phyloP scores from a whole-genome alignment of 2,797 vertebrate genomes.

The Gallinago solitaria region DNA sequence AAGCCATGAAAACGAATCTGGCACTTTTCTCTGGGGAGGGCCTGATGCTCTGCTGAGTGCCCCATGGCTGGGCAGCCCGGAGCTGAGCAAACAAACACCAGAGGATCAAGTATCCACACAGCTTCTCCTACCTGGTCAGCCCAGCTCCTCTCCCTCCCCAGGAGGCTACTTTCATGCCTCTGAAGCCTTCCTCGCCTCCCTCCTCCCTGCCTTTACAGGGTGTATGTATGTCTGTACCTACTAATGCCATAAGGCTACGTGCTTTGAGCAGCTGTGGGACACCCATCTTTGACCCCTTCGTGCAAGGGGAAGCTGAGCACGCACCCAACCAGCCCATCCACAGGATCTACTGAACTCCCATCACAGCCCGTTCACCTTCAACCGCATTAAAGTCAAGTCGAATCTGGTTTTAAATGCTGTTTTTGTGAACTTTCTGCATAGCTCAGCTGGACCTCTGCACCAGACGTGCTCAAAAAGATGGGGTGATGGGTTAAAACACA shows the following conservation, averaged over 20 bases:
- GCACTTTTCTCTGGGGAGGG: slow-evolving; percentile 81
- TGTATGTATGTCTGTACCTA: not conserved
- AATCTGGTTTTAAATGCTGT: not conserved
- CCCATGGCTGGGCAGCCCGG: slow-evolving; percentile 76
- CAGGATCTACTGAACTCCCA: not conserved
- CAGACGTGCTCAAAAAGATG: not conserved
- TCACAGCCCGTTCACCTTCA: not conserved
- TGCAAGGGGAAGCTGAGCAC: not conserved
- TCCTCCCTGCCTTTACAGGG: not conserved
- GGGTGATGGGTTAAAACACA: not conserved
- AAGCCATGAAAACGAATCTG: slow-evolving; percentile 79
- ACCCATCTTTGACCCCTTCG: too few species aligned
- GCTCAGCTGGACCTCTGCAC: not conserved
- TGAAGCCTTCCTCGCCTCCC: not conserved
- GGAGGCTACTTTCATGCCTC: not conserved
- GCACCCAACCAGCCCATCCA: not conserved
- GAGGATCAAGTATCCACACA: not conserved
- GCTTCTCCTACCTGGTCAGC: slow-evolving; percentile 8
- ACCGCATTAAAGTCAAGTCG: accelerated
- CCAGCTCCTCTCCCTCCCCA: not conserved
- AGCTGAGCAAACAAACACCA: slow-evolving; percentile 78
- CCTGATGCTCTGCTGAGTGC: slow-evolving; percentile 63
- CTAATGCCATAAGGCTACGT: accelerated
- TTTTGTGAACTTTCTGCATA: not conserved
- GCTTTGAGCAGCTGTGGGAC: not conserved